These are phyloP conservation scores for Phocoena sinus DNA, from an alignment of 2,113 vertebrate species.

Conservation along the genomic window DNA sequence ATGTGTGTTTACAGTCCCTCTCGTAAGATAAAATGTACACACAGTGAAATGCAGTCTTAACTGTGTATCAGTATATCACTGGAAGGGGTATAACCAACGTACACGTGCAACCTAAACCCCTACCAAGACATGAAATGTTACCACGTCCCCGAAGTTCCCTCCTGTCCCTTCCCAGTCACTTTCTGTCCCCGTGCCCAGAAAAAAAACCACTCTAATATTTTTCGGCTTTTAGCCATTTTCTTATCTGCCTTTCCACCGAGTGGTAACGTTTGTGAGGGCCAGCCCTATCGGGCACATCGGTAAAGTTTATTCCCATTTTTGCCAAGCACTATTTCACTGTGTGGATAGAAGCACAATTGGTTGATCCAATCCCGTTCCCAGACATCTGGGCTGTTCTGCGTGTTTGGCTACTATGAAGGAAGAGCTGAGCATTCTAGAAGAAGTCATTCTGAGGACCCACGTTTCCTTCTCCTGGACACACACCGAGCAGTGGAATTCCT, in stretches of 20 bases:
- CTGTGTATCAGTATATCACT: background rate
- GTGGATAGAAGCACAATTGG: accelerated
- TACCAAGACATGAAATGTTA: background rate
- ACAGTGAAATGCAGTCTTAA: background rate
- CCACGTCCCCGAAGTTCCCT: accelerated
- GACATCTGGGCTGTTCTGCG: background rate
- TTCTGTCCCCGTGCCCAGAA: background rate
- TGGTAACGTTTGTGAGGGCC: accelerated
- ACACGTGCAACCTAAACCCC: accelerated
- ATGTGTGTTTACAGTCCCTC: background rate
- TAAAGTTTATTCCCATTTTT: background rate
- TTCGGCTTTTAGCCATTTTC: background rate
- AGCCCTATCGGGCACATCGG: accelerated
- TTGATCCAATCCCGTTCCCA: background rate
- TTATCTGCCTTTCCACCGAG: background rate
- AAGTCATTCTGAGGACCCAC: background rate
- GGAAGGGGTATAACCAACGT: background rate
- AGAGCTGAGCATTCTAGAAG: background rate
- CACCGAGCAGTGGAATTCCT: background rate
- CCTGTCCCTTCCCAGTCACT: background rate
- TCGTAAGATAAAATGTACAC: background rate
- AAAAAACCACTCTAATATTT: accelerated
- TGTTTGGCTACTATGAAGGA: background rate
- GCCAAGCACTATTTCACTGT: accelerated
- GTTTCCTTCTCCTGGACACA: background rate